Evolutionary conservation across 2,797 vertebrate genomes (phyloP).

Genomic region (Myiothlypis chrysogaster): DNA sequence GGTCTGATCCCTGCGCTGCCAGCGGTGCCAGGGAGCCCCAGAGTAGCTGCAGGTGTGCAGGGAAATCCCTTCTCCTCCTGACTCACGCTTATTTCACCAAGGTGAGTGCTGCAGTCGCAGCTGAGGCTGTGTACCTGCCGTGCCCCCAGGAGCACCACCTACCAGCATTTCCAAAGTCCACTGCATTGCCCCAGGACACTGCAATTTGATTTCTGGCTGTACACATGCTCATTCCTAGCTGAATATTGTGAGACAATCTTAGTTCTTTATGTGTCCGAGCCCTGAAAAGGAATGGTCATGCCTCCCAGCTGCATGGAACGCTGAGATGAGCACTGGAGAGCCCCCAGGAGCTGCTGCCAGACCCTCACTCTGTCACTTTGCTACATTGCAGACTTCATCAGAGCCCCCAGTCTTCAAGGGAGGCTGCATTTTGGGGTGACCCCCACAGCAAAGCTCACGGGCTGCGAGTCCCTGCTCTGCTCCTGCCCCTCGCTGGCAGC

Average conservation of each 20-base stretch:
- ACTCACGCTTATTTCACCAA: accelerated
- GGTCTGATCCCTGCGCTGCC: neutral
- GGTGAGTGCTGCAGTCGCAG: neutral
- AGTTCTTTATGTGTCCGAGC: neutral
- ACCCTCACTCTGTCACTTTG: neutral
- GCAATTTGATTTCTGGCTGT: neutral
- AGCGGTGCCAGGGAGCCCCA: accelerated
- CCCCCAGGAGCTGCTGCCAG: neutral
- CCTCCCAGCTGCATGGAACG: accelerated
- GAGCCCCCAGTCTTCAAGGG: neutral
- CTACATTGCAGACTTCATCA: neutral
- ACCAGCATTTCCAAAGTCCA: neutral
- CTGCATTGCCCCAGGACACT: accelerated
- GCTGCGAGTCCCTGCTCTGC: accelerated
- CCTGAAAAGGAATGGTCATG: neutral
- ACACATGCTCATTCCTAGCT: neutral
- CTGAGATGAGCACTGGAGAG: neutral
- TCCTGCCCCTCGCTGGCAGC: neutral
- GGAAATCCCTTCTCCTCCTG: neutral
- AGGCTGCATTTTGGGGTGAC: neutral
- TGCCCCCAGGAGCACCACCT: neutral
- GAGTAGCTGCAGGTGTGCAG: neutral
- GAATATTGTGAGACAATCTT: neutral
- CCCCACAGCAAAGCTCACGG: neutral
- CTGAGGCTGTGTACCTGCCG: neutral